A percentile compares a stretch with the other conserved stretches of the same genome.
These are phyloP conservation scores for Natator depressus DNA, from an alignment of 2,113 vertebrate genomes.

Conservation along the genomic window DNA sequence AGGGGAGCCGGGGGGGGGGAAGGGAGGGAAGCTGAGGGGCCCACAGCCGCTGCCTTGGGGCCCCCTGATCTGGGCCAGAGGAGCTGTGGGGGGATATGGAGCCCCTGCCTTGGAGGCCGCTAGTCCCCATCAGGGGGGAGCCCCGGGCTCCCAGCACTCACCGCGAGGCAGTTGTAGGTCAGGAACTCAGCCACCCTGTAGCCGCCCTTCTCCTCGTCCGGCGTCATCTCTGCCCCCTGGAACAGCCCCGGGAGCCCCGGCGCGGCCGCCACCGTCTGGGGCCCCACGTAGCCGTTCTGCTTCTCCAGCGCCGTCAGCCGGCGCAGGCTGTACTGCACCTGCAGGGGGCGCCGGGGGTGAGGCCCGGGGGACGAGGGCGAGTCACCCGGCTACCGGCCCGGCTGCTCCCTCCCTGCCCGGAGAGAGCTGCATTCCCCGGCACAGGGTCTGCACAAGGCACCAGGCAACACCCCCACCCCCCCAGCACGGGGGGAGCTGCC, in stretches of 20 bases:
- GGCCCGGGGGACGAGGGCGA: neutral
- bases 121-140: rapidly evolving
- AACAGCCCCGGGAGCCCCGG: constrained; percentile 74
- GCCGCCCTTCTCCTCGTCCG: constrained; percentile 88
- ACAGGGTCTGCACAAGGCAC: no score
- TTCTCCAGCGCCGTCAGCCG: constrained; percentile 83
- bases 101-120: no score
- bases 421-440: no score
- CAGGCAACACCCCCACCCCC: no score
- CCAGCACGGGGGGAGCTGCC: no score
- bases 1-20: no score
- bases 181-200: constrained; percentile 83
- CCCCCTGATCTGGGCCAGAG: neutral
- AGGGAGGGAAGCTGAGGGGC: no score
- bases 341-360: rapidly evolving
- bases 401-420: neutral
- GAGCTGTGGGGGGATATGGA: no score
- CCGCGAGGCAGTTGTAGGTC: constrained; percentile 92
- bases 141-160: constrained; percentile 58
- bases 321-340: constrained; percentile 86
- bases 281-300: constrained; percentile 90
- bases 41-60: no score
- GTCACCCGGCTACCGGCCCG: no score
- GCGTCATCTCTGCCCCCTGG: constrained; percentile 74
- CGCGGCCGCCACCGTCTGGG: constrained; percentile 59